A percentile compares a stretch with the other conserved stretches of the same genome.
Evolutionary conservation across 2,113 vertebrate species (phyloP).

Genomic region (Hyperoodon ampullatus): DNA sequence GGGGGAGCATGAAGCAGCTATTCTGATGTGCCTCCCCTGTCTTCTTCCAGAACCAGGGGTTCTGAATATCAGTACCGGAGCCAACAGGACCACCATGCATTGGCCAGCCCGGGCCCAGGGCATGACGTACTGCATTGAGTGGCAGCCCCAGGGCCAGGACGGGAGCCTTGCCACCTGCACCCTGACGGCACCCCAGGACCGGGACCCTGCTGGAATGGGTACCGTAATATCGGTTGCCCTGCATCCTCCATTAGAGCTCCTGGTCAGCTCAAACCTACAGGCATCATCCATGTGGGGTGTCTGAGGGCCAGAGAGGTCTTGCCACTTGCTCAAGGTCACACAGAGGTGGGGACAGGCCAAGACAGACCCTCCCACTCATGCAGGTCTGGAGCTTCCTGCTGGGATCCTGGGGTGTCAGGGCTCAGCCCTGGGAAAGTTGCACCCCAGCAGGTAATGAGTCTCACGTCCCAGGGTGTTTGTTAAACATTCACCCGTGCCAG

Average conservation of each 20-base stretch:
- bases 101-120: constrained; percentile 47
- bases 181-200: rapidly evolving
- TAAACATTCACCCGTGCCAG: background rate
- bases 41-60: constrained; percentile 27
- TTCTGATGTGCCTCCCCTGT: rapidly evolving
- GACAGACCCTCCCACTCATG: background rate
- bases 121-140: constrained; percentile 72
- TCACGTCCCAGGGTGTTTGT: background rate
- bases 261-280: background rate
- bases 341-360: background rate
- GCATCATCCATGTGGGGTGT: rapidly evolving
- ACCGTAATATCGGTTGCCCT: rapidly evolving
- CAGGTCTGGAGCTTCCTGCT: background rate
- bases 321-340: background rate
- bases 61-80: background rate
- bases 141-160: background rate
- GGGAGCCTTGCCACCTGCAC: rapidly evolving
- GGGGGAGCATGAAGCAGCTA: rapidly evolving
- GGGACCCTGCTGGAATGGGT: background rate
- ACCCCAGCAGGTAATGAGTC: background rate
- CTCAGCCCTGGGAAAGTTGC: background rate
- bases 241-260: background rate
- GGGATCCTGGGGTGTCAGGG: background rate
- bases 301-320: background rate
- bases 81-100: rapidly evolving